These are phyloP conservation scores for Enteromius mattozi DNA, from an alignment of 2,797 vertebrate genomes.

Conservation along the genomic window DNA sequence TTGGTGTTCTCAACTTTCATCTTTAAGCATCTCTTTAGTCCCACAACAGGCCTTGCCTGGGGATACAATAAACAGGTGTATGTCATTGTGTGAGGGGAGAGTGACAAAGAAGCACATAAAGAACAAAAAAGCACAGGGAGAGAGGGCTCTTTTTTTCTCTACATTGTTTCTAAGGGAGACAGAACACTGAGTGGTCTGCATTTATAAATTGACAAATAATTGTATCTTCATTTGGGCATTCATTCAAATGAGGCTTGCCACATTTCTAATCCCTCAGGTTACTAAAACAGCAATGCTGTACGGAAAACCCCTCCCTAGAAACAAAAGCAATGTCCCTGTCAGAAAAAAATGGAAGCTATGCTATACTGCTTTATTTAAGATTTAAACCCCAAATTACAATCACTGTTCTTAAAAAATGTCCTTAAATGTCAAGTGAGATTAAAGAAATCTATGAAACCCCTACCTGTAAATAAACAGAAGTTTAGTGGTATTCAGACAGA, in stretches of 20 bases:
- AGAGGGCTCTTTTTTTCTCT: not conserved
- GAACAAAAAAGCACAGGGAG: not conserved
- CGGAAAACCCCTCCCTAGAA: not conserved
- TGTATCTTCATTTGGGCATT: conserved; percentile 7
- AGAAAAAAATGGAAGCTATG: not conserved
- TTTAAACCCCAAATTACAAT: not conserved
- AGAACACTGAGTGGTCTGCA: not conserved
- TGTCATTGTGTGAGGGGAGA: not conserved
- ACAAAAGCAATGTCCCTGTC: not conserved
- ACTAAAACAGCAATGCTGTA: conserved; percentile 1
- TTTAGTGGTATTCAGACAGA: conserved; percentile 1
- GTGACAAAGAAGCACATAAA: not conserved
- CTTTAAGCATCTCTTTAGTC: conserved; percentile 25
- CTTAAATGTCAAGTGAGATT: not conserved
- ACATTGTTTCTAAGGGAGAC: not conserved
- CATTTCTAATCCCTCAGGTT: not conserved
- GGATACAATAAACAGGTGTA: conserved; percentile 28
- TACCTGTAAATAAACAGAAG: not conserved
- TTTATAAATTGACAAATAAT: not conserved
- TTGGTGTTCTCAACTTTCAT: not conserved
- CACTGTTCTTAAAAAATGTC: not conserved
- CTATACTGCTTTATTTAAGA: not conserved
- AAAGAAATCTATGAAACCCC: not conserved
- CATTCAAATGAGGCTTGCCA: conserved; percentile 2
- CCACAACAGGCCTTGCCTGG: conserved; percentile 9